Evolutionary conservation across 1,140 invertebrate genomes (phyloP).

Genomic region (fruit fly (Drosophila melanogaster)): Release_6_plus_ISO1_MT NT_033777.3:28512001-28512500

Average conservation of each 20-base stretch:
- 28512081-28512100: conserved; percentile 92
- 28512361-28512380: conserved; percentile 92
- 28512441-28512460: conserved; percentile 93
- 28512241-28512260: conserved; percentile 91
- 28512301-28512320: conserved; percentile 96
- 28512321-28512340: conserved; percentile 93
- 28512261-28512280: conserved; percentile 91
- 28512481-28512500: conserved; percentile 96
- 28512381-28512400: conserved; percentile 91
- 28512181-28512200: conserved; percentile 95
- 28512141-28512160: conserved; percentile 95
- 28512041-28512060: conserved; percentile 94
- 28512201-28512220: conserved; percentile 91
- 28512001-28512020: conserved; percentile 95
- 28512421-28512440: conserved; percentile 90
- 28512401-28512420: conserved; percentile 91
- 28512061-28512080: conserved; percentile 94
- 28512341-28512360: conserved; percentile 96
- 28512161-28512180: conserved; percentile 93
- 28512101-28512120: conserved; percentile 93
- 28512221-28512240: conserved; percentile 90
- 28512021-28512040: conserved; percentile 92
- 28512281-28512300: conserved; percentile 91
- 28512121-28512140: conserved; percentile 92
- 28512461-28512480: conserved; percentile 94